A percentile compares a stretch with the other conserved stretches of the same genome.
phyloP scores from a whole-genome alignment of 1,140 invertebrate species.

The Aricia agestis region DNA sequence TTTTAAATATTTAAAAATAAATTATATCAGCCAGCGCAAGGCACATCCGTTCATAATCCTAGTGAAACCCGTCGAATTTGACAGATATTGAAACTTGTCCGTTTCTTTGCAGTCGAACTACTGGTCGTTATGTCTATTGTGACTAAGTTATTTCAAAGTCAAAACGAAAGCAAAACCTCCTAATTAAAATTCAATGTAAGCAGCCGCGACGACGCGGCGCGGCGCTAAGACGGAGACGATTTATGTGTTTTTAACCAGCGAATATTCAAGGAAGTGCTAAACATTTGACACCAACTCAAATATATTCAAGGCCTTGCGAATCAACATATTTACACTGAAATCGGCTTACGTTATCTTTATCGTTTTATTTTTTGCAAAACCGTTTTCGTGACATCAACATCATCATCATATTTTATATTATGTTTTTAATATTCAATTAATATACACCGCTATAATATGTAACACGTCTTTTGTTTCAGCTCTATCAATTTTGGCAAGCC shows the following conservation, averaged over 20 bases:
- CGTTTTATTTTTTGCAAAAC: conserved; percentile 7
- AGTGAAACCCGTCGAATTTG: too few relatives aligned
- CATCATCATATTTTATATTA: not conserved
- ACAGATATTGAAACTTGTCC: too few relatives aligned
- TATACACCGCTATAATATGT: not conserved
- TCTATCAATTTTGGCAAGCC: not conserved
- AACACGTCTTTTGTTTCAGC: not conserved
- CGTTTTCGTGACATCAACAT: not conserved
- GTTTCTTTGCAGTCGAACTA: too few relatives aligned
- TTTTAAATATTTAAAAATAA: too few relatives aligned
- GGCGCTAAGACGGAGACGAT: not conserved
- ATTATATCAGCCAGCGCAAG: too few relatives aligned
- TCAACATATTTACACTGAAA: conserved; percentile 13
- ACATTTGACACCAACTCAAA: conserved; percentile 14
- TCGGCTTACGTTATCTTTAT: conserved; percentile 6
- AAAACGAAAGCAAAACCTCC: not conserved
- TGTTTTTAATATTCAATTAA: not conserved
- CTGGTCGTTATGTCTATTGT: too few relatives aligned
- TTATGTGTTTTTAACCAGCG: conserved; percentile 7
- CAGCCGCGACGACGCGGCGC: not conserved
- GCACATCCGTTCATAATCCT: too few relatives aligned
- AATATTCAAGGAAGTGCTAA: conserved; percentile 8
- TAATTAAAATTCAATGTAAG: conserved; percentile 16
- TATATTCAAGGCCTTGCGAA: conserved; percentile 10
- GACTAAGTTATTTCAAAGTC: not conserved